Conservation (phyloP, 2,113 vertebrate genomes). For the Hystrix cristata region DNA sequence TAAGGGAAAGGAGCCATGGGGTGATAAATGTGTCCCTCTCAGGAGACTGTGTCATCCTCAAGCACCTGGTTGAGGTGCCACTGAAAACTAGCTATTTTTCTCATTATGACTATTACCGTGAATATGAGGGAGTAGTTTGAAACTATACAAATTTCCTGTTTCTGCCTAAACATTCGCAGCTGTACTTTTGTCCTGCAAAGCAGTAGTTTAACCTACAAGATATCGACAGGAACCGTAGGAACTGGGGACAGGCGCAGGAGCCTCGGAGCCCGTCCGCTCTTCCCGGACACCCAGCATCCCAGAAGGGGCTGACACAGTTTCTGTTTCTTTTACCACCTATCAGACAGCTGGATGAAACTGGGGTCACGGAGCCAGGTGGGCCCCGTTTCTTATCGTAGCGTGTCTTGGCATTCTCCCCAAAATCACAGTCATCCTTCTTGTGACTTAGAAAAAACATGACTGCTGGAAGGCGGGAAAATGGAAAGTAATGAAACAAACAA, state of each 20-base stretch:
- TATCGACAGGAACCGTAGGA: background rate
- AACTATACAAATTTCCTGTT: background rate
- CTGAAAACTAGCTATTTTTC: background rate
- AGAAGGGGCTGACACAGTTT: background rate
- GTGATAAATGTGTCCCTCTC: background rate
- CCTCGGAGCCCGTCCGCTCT: background rate
- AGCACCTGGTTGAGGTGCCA: background rate
- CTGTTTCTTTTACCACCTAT: background rate
- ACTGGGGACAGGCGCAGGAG: background rate
- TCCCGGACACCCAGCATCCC: background rate
- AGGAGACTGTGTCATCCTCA: background rate
- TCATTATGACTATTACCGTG: background rate
- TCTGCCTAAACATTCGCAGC: slow-evolving; percentile 40
- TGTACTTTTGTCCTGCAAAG: slow-evolving; percentile 64
- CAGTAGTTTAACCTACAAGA: slow-evolving; percentile 51
- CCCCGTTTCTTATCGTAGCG: background rate
- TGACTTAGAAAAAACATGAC: background rate
- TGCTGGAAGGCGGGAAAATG: background rate
- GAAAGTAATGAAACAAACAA: background rate
- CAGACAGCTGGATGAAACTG: background rate
- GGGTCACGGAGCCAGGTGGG: background rate
- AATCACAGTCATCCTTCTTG: background rate
- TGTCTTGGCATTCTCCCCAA: background rate
- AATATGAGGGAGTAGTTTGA: background rate
- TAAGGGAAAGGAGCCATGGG: background rate